These are phyloP conservation scores for Lepidothrix coronata DNA, from an alignment of 2,113 vertebrate genomes.

Conservation along the genomic window DNA sequence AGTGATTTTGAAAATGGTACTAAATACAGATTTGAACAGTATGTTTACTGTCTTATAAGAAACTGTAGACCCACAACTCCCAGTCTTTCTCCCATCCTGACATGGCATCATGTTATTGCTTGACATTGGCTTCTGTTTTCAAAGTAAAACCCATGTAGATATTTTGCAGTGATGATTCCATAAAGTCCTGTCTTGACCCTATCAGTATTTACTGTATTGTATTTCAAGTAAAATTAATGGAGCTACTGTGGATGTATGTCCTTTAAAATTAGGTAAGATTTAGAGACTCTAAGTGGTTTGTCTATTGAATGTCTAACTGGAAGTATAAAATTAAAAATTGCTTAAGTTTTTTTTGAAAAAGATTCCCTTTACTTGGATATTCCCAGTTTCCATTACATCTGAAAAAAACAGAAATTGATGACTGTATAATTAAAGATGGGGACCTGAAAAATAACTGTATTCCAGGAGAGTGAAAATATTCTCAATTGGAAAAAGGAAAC, in stretches of 20 bases:
- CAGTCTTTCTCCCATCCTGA: background rate
- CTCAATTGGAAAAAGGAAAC: background rate
- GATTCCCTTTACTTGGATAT: rapidly evolving
- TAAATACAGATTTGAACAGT: background rate
- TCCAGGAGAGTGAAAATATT: background rate
- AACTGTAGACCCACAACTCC: background rate
- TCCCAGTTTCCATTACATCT: background rate
- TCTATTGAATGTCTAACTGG: background rate
- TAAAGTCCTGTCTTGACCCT: background rate
- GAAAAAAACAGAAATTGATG: background rate
- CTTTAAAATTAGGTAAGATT: background rate
- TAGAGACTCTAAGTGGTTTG: background rate
- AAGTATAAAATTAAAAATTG: background rate
- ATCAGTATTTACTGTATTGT: background rate
- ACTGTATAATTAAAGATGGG: background rate
- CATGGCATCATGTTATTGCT: background rate
- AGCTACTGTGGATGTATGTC: background rate
- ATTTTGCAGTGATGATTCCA: background rate
- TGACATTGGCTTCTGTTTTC: background rate
- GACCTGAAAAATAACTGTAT: background rate
- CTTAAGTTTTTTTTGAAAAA: background rate
- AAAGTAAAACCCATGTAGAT: background rate
- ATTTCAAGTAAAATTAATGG: background rate
- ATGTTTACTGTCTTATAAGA: background rate
- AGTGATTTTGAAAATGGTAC: background rate